A percentile compares a stretch with the other conserved stretches of the same genome.
These are phyloP conservation scores for Tethya wilhelma DNA, from an alignment of 37 sponge, comb jelly and placozoan genomes.

Conservation along the genomic window DNA sequence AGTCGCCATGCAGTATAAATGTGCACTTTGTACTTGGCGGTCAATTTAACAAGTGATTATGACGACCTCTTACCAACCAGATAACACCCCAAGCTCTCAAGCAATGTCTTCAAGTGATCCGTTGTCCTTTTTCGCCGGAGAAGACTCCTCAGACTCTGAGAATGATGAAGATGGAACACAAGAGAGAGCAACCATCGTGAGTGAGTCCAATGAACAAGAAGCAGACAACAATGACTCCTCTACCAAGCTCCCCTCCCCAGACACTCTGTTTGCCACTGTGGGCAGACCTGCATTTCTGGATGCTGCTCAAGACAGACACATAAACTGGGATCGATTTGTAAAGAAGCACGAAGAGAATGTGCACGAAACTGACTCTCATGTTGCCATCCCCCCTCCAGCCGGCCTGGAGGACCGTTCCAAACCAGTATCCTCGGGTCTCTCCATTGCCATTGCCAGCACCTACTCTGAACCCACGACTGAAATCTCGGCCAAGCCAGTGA, in stretches of 20 bases:
- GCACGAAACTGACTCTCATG: slow-evolving; percentile 37
- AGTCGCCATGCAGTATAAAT: background rate
- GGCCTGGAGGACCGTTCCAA: background rate
- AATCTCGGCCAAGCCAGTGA: slow-evolving; percentile 48
- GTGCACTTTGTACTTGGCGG: too few species aligned
- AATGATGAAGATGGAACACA: slow-evolving; percentile 14
- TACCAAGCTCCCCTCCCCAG: slow-evolving; percentile 79
- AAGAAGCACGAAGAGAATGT: slow-evolving; percentile 48
- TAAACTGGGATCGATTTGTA: slow-evolving; percentile 73
- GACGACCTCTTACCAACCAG: background rate
- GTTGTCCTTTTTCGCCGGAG: slow-evolving; percentile 63
- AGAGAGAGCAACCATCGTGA: background rate
- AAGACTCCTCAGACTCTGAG: slow-evolving; percentile 69
- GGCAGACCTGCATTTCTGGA: slow-evolving; percentile 72
- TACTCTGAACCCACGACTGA: slow-evolving; percentile 9
- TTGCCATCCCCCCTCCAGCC: slow-evolving; percentile 73
- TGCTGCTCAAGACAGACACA: slow-evolving; percentile 2
- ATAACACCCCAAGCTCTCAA: background rate
- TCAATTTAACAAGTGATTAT: too few species aligned
- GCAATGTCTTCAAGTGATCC: slow-evolving; percentile 18
- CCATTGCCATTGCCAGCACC: slow-evolving; percentile 9
- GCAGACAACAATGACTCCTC: background rate
- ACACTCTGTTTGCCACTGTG: slow-evolving; percentile 71
- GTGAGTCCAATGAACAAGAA: background rate
- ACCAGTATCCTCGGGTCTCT: slow-evolving; percentile 10